These are phyloP conservation scores for Rhagoletis zephyria DNA, from an alignment of 1,140 invertebrate genomes.

Conservation along the genomic window DNA sequence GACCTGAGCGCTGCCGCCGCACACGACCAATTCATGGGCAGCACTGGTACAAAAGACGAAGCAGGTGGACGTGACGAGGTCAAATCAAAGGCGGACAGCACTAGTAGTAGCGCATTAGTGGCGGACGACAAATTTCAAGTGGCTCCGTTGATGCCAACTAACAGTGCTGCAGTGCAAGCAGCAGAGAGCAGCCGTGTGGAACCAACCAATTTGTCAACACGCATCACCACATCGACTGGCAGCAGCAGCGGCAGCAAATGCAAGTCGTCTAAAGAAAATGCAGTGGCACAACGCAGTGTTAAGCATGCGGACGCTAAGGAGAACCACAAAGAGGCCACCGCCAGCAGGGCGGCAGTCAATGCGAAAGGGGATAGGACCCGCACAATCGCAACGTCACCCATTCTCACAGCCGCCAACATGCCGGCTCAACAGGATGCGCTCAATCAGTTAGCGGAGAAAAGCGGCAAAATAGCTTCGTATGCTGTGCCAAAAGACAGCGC, in stretches of 20 bases:
- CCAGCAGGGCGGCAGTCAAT: not conserved
- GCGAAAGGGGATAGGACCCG: slow-evolving; percentile 18
- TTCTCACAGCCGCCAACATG: slow-evolving; percentile 33
- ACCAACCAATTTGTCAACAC: slow-evolving; percentile 54
- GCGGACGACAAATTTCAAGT: not conserved
- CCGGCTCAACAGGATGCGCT: not conserved
- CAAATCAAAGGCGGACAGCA: slow-evolving; percentile 31
- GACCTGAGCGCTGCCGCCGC: not conserved
- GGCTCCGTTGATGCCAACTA: not conserved
- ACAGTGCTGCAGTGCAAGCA: not conserved
- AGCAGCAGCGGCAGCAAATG: not conserved
- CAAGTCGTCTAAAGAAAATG: slow-evolving; percentile 21
- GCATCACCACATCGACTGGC: slow-evolving; percentile 54
- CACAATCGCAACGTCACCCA: slow-evolving; percentile 67
- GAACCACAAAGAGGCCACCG: not conserved
- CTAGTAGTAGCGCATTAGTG: not conserved
- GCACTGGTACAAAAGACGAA: slow-evolving; percentile 12
- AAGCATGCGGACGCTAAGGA: not conserved
- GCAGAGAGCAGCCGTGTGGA: slow-evolving; percentile 37
- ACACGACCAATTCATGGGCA: not conserved
- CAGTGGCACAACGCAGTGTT: not conserved
- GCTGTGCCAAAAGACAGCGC: slow-evolving; percentile 64
- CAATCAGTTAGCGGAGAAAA: slow-evolving; percentile 64
- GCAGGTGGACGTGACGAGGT: not conserved
- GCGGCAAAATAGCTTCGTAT: slow-evolving; percentile 65